These are phyloP conservation scores for Leucoraja ocellata DNA, from an alignment of 2,797 vertebrate genomes.

Conservation along the genomic window DNA sequence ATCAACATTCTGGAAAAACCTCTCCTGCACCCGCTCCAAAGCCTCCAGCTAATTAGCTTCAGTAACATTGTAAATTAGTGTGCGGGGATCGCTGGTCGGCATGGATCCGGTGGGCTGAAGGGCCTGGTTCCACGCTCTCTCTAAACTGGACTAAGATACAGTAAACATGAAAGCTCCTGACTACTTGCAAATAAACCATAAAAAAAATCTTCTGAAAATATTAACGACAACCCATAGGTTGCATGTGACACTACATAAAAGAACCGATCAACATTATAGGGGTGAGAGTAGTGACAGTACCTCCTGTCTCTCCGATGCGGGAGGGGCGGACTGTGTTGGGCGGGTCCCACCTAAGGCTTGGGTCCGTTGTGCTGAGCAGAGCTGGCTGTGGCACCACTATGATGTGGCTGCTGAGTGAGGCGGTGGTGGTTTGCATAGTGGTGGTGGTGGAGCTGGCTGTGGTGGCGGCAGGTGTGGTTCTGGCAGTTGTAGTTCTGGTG, in stretches of 20 bases:
- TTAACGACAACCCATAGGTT: no score
- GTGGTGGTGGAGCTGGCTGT: constrained; percentile 54
- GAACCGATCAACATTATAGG: background rate
- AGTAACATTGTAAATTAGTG: no score
- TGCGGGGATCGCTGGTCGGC: no score
- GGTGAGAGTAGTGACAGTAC: constrained; percentile 51
- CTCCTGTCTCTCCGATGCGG: constrained; percentile 66
- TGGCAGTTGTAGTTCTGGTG: constrained; percentile 44
- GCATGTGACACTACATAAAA: background rate
- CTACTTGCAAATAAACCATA: background rate
- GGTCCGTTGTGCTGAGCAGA: constrained; percentile 61
- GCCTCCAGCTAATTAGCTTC: no score
- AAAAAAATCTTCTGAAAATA: background rate
- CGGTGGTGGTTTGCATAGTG: constrained; percentile 48
- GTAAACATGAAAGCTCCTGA: background rate
- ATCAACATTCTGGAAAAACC: no score
- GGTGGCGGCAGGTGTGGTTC: constrained; percentile 55
- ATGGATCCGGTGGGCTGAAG: no score
- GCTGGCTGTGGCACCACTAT: constrained; percentile 60
- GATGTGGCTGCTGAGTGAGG: constrained; percentile 59
- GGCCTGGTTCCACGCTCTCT: no score
- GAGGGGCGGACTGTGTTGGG: constrained; percentile 63
- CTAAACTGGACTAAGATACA: no score
- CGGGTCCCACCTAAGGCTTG: constrained; percentile 44
- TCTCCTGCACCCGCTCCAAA: no score